Percentiles rank a stretch among this genome's conserved stretches.
These are phyloP conservation scores for Pleuronectes platessa DNA, from an alignment of 2,113 vertebrate genomes.

Conservation along the genomic window DNA sequence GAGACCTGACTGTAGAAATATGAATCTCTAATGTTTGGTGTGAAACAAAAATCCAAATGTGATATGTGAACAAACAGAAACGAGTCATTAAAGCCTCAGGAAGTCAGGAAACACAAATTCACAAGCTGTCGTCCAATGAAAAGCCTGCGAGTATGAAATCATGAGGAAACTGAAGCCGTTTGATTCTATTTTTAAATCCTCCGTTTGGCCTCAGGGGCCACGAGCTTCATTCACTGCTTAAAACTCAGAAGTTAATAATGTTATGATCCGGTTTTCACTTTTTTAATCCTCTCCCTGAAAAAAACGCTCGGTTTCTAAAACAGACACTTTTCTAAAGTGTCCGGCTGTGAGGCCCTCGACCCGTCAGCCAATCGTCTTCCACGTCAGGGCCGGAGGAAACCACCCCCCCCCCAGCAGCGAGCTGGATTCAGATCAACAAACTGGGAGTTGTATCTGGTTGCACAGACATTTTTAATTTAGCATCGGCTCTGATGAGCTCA, in stretches of 20 bases:
- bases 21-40: not conserved
- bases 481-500: constrained; percentile 6
- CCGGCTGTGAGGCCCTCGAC: not conserved
- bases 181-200: not conserved
- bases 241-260: not conserved
- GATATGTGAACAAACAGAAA: too few species aligned
- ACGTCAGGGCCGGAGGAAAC: not conserved
- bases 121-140: not conserved
- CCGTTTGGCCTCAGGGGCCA: not conserved
- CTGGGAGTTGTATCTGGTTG: constrained; percentile 18
- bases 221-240: not conserved
- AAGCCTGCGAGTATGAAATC: not conserved
- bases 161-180: not conserved
- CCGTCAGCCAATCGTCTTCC: constrained; percentile 9
- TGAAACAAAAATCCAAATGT: constrained; percentile 3
- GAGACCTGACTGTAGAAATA: constrained; percentile 11
- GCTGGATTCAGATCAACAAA: constrained; percentile 34
- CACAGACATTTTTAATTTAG: constrained; percentile 25
- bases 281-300: too few species aligned
- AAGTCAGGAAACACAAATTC: not conserved
- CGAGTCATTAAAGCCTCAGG: constrained; percentile 16
- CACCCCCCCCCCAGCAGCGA: not conserved
- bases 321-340: not conserved
- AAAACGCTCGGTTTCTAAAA: not conserved
- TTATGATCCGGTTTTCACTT: not conserved